A percentile compares a stretch with the other conserved stretches of the same genome.
These are phyloP conservation scores for Ivindomyrus marchei DNA, from an alignment of 2,113 vertebrate genomes.

Conservation along the genomic window DNA sequence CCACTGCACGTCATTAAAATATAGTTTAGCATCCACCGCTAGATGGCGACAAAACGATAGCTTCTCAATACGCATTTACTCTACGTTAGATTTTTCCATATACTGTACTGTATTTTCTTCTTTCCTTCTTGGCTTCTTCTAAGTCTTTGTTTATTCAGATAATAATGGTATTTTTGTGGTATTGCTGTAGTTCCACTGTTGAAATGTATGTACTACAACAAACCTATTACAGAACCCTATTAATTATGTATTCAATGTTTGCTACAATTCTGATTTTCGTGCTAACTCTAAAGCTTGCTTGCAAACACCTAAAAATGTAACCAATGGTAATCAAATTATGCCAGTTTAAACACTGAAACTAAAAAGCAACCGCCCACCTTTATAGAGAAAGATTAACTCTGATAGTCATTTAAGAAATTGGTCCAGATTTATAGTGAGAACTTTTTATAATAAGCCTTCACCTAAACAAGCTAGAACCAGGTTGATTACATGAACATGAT, in stretches of 20 bases:
- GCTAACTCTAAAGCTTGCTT: background rate
- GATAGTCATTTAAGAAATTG: background rate
- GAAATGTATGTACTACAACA: background rate
- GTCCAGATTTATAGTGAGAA: background rate
- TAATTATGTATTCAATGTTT: background rate
- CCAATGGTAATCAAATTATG: background rate
- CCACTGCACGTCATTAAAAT: background rate
- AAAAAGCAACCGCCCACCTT: background rate
- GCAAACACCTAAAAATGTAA: background rate
- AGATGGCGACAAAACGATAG: background rate
- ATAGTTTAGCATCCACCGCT: background rate
- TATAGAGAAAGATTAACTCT: background rate
- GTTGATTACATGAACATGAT: background rate
- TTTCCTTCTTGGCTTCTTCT: background rate
- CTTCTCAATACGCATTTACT: background rate
- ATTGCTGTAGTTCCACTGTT: background rate
- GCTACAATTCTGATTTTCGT: background rate
- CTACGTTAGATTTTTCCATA: background rate
- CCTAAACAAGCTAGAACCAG: background rate
- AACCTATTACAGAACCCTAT: background rate
- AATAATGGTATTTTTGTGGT: background rate
- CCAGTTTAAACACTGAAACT: background rate
- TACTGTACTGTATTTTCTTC: background rate
- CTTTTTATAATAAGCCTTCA: background rate
- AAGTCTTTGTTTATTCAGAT: background rate